Conservation (phyloP, 2,888 invertebrate genomes). For the Eupithecia inturbata region DNA sequence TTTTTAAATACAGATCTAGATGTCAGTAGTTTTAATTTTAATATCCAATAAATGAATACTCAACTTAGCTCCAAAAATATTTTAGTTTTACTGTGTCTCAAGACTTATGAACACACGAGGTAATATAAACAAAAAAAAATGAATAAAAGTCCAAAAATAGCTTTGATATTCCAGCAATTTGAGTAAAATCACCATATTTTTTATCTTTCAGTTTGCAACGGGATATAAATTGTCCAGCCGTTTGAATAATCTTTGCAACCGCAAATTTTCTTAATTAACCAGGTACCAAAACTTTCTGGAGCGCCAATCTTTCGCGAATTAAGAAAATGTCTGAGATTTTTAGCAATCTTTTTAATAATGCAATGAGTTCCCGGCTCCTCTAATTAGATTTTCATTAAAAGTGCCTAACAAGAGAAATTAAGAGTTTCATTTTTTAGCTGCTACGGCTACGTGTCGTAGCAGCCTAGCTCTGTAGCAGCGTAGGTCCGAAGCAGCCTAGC, state of each 20-base stretch:
- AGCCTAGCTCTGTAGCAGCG: background rate
- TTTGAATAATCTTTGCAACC: background rate
- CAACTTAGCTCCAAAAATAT: too few relatives aligned
- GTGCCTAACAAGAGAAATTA: slow-evolving; percentile 19
- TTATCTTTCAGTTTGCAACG: background rate
- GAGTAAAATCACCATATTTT: background rate
- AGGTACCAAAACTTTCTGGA: slow-evolving; percentile 17
- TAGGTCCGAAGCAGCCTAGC: background rate
- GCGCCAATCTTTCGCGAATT: slow-evolving; percentile 23
- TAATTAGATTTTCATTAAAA: slow-evolving; percentile 33
- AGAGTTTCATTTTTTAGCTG: background rate
- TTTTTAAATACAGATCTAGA: too few relatives aligned
- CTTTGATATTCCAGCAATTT: background rate
- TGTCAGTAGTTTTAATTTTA: too few relatives aligned
- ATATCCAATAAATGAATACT: too few relatives aligned
- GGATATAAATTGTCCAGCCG: background rate
- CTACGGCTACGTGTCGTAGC: background rate
- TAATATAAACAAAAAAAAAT: too few relatives aligned
- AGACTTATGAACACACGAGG: too few relatives aligned
- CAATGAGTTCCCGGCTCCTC: slow-evolving; percentile 15
- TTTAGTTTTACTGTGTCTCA: too few relatives aligned
- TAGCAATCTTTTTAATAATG: slow-evolving; percentile 17
- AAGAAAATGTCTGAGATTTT: slow-evolving; percentile 32
- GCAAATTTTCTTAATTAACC: slow-evolving; percentile 27
- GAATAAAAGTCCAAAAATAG: background rate